Evolutionary conservation across 1,140 invertebrate genomes (phyloP).

Genomic region (Aphelinus atriplicis): DNA sequence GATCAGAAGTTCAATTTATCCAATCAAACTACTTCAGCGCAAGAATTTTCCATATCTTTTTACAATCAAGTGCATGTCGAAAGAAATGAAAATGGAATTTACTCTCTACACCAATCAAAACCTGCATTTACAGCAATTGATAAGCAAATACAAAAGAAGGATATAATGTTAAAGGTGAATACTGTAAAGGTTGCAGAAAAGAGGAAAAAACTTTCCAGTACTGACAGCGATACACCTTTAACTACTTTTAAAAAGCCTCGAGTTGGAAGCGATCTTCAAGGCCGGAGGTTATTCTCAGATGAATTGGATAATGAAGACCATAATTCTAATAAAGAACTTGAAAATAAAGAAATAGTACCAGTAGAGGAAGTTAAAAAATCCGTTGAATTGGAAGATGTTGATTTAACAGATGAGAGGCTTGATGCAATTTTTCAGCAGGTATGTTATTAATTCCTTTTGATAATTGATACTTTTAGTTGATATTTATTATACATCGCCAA

Average conservation of each 20-base stretch:
- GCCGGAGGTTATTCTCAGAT: conserved; percentile 48
- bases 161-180: too few relatives aligned
- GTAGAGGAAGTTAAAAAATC: too few relatives aligned
- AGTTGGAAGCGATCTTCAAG: conserved; percentile 44
- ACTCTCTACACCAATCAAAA: background rate
- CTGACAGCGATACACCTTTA: conserved; percentile 44
- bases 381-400: conserved; percentile 11
- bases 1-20: conserved; percentile 2
- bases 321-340: background rate
- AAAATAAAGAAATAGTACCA: background rate
- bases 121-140: background rate
- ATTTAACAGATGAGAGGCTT: conserved; percentile 44
- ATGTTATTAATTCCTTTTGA: background rate
- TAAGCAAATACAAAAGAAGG: background rate
- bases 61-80: conserved; percentile 16
- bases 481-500: too few relatives aligned
- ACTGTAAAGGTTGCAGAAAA: conserved; percentile 7
- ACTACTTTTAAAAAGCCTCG: conserved; percentile 50
- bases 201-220: conserved; percentile 32
- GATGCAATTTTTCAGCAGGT: conserved; percentile 44
- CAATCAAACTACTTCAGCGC: background rate
- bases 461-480: too few relatives aligned
- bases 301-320: conserved; percentile 31
- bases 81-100: background rate
- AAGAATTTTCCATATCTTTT: background rate